phyloP scores from a whole-genome alignment of 2,113 vertebrate genomes.

The Corvus cornix region DNA sequence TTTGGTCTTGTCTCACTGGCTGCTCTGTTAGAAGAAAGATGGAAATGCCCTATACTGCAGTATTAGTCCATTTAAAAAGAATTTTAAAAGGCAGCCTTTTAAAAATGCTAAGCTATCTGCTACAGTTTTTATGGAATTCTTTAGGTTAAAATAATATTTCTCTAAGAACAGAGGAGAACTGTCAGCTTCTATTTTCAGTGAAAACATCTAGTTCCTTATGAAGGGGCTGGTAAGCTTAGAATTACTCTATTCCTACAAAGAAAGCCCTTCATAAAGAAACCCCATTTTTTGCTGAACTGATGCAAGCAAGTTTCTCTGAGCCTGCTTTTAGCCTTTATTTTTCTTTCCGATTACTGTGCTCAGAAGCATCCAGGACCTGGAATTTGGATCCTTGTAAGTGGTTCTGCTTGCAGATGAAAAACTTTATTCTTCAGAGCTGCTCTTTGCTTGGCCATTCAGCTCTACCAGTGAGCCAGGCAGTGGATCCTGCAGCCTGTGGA shows the following conservation, averaged over 20 bases:
- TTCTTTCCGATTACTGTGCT: conserved; percentile 39
- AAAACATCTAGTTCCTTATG: conserved; percentile 46
- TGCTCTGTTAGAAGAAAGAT: not conserved
- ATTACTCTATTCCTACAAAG: conserved; percentile 15
- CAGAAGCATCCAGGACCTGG: not conserved
- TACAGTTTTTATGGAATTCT: conserved; percentile 12
- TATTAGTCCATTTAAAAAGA: not conserved
- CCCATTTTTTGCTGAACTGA: not conserved
- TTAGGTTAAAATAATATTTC: conserved; percentile 56
- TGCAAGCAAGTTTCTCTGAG: conserved; percentile 4
- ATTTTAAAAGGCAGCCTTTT: not conserved
- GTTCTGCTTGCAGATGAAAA: not conserved
- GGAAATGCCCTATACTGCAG: not conserved
- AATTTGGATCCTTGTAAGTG: not conserved
- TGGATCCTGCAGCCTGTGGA: not conserved
- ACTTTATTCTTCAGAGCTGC: not conserved
- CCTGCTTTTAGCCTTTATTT: conserved; percentile 4
- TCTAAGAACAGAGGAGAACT: conserved; percentile 49
- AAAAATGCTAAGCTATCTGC: not conserved
- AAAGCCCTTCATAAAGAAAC: conserved; percentile 19
- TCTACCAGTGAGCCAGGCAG: not conserved
- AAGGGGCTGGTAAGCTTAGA: conserved; percentile 17
- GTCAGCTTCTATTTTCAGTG: conserved; percentile 63
- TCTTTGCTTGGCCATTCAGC: not conserved
- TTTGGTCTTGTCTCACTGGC: not conserved